These are phyloP conservation scores for Acridotheres tristis DNA, from an alignment of 2,797 vertebrate species.

Conservation along the genomic window DNA sequence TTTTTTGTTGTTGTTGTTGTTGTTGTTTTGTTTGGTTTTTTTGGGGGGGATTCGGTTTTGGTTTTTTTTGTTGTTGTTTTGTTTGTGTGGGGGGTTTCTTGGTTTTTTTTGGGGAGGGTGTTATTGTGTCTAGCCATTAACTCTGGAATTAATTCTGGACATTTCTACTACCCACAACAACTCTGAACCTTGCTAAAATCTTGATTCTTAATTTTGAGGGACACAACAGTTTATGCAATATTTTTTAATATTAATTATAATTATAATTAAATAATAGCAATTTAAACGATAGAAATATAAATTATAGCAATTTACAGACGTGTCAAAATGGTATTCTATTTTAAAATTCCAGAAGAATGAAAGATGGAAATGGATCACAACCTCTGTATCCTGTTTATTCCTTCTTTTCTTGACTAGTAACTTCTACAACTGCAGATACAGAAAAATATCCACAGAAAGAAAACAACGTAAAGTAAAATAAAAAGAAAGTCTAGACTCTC, in stretches of 20 bases:
- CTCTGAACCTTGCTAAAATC: not conserved
- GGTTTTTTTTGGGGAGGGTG: not conserved
- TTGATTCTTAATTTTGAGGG: not conserved
- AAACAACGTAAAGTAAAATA: not conserved
- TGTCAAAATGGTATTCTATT: not conserved
- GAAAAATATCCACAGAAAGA: not conserved
- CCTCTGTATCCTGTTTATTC: not conserved
- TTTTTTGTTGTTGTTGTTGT: not conserved
- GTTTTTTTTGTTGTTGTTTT: not conserved
- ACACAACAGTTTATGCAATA: not conserved
- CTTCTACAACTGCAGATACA: not conserved
- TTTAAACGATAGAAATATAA: not conserved
- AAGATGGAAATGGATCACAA: not conserved
- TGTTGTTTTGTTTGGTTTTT: not conserved
- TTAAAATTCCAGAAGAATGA: constrained; percentile 5
- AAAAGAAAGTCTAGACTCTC: not conserved
- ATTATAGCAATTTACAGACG: not conserved
- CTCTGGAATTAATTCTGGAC: not conserved
- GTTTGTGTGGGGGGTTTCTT: too few relatives aligned
- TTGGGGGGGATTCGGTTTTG: not conserved
- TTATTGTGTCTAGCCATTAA: not conserved
- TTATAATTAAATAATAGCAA: not conserved
- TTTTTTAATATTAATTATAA: not conserved
- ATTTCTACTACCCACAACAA: not conserved
- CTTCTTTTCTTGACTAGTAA: not conserved